Conservation (phyloP, 2,113 vertebrate species). For the Trematocara macrostoma region DNA sequence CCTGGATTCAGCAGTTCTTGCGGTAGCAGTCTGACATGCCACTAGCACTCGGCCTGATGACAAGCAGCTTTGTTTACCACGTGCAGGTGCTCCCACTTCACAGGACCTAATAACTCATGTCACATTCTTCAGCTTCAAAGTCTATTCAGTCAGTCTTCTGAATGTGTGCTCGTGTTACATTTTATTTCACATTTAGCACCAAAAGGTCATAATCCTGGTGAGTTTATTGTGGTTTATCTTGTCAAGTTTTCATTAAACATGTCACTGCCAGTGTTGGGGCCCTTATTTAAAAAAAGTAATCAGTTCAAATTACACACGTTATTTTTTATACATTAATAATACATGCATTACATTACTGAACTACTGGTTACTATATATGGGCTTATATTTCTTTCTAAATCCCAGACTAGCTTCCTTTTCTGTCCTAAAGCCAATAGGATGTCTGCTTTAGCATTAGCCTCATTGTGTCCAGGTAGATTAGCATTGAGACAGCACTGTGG, state of each 20-base stretch:
- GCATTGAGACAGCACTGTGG: neutral
- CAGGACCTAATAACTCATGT: neutral
- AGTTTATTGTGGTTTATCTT: neutral
- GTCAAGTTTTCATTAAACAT: neutral
- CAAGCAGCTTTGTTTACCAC: neutral
- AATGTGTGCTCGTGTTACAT: neutral
- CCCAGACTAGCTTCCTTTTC: neutral
- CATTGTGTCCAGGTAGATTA: conserved; percentile 56
- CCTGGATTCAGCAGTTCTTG: neutral
- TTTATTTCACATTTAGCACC: neutral
- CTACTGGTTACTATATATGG: neutral
- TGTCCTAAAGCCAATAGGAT: neutral
- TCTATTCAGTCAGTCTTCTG: neutral
- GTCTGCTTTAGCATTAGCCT: conserved; percentile 18
- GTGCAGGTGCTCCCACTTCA: neutral
- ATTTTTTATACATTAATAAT: neutral
- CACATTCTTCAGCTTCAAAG: neutral
- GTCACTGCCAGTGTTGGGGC: neutral
- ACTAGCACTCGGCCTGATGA: neutral
- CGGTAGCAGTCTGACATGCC: neutral
- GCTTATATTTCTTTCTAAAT: neutral
- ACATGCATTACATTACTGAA: neutral
- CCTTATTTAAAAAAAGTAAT: neutral
- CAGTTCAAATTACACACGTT: neutral
- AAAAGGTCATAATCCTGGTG: conserved; percentile 22